These are phyloP conservation scores for Phenganax marumi DNA, from an alignment of 92 coral and sea anemone genomes.

Conservation along the genomic window DNA sequence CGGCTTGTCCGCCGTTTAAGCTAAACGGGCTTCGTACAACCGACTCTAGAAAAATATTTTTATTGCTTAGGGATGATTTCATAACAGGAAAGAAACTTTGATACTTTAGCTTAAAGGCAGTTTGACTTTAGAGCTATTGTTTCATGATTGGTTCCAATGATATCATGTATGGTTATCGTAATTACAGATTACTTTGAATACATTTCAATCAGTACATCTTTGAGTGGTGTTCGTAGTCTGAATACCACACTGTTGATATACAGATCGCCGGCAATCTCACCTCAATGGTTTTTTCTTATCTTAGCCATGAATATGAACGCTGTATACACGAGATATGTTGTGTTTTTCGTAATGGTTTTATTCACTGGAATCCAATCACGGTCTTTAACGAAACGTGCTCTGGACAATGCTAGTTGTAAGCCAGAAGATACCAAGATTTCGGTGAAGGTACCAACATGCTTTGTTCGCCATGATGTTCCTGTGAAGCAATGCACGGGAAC, in stretches of 20 bases:
- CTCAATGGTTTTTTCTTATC: background rate
- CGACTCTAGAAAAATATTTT: no score
- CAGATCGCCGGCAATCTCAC: background rate
- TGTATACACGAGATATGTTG: background rate
- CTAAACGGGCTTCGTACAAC: no score
- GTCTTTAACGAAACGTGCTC: slow-evolving; percentile 4
- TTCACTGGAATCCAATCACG: slow-evolving; percentile 12
- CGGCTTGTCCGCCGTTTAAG: no score
- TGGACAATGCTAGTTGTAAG: background rate
- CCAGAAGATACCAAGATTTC: background rate
- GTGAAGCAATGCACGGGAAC: slow-evolving; percentile 7
- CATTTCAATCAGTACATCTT: background rate
- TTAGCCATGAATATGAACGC: slow-evolving; percentile 4
- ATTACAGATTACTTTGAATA: background rate
- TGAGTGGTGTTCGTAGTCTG: no score
- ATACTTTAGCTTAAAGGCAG: background rate
- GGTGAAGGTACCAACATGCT: slow-evolving; percentile 2
- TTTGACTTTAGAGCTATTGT: background rate
- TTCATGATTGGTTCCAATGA: background rate
- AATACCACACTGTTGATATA: background rate
- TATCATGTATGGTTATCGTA: background rate
- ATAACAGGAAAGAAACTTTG: no score
- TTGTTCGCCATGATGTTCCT: background rate
- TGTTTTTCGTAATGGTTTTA: slow-evolving; percentile 15
- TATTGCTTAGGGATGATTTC: no score